Evolutionary conservation across 2,797 vertebrate species (phyloP).

Genomic region (Rhynchotus rufescens): DNA sequence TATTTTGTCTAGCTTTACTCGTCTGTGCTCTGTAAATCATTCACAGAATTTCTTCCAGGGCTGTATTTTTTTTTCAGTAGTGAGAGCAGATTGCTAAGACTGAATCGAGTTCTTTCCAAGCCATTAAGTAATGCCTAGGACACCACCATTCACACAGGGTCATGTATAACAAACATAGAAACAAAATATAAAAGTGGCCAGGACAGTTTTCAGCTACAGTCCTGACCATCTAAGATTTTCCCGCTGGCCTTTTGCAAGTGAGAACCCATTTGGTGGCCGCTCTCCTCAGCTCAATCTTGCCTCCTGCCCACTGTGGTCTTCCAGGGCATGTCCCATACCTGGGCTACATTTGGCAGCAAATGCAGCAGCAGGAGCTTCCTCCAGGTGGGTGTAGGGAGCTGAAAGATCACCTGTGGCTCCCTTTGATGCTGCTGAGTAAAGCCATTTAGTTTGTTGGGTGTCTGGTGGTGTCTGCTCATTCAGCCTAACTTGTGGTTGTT

Average conservation of each 20-base stretch:
- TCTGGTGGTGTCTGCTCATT: not conserved
- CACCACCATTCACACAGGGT: not conserved
- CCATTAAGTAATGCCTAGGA: not conserved
- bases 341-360: not conserved
- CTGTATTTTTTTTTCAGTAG: not conserved
- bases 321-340: not conserved
- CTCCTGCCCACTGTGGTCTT: not conserved
- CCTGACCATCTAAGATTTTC: not conserved
- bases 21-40: not conserved
- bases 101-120: not conserved
- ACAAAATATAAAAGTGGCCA: not conserved
- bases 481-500: not conserved
- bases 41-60: not conserved
- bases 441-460: not conserved
- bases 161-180: rapidly evolving
- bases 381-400: not conserved
- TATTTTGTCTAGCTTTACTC: not conserved
- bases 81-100: not conserved
- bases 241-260: not conserved
- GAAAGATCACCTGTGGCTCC: not conserved
- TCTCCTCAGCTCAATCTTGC: not conserved
- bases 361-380: not conserved
- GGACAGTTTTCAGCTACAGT: not conserved
- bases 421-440: not conserved
- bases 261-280: not conserved